Conservation (phyloP, 1,140 invertebrate species). For the Babylonia areolata region DNA sequence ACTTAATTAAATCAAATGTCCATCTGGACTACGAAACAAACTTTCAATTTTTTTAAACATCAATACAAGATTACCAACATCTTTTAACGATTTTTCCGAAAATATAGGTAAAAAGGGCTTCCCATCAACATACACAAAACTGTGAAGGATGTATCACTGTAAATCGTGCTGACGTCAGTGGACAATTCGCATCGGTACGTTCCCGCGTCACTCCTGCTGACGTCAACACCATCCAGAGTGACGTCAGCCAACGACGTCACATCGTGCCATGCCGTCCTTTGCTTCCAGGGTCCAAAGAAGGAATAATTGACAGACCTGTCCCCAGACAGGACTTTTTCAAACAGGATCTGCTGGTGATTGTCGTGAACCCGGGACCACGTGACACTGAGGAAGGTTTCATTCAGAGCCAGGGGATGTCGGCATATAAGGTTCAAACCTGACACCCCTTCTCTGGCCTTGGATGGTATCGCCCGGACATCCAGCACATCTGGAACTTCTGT, state of each 20-base stretch:
- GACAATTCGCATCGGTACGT: not conserved
- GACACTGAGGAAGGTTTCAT: not conserved
- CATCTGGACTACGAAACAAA: too few relatives aligned
- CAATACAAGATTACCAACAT: too few relatives aligned
- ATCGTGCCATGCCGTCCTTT: not conserved
- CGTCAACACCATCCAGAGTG: not conserved
- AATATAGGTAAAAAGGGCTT: too few relatives aligned
- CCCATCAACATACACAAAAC: not conserved
- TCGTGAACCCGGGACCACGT: not conserved
- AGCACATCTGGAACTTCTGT: not conserved
- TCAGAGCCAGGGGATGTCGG: not conserved
- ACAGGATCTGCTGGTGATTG: not conserved
- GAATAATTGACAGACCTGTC: not conserved
- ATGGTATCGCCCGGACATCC: not conserved
- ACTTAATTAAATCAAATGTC: too few relatives aligned
- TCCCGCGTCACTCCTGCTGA: not conserved
- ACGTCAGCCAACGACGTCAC: constrained; percentile 1
- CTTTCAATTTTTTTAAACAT: too few relatives aligned
- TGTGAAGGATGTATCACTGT: not conserved
- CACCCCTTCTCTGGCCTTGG: constrained; percentile 10
- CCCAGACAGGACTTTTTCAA: not conserved
- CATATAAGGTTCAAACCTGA: not conserved
- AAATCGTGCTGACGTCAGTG: not conserved
- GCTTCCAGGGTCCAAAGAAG: not conserved
- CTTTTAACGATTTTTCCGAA: too few relatives aligned